Base-by-base conservation (phyloP, 2,888 invertebrate genomes). In the Agonopterix heracliana region DNA sequence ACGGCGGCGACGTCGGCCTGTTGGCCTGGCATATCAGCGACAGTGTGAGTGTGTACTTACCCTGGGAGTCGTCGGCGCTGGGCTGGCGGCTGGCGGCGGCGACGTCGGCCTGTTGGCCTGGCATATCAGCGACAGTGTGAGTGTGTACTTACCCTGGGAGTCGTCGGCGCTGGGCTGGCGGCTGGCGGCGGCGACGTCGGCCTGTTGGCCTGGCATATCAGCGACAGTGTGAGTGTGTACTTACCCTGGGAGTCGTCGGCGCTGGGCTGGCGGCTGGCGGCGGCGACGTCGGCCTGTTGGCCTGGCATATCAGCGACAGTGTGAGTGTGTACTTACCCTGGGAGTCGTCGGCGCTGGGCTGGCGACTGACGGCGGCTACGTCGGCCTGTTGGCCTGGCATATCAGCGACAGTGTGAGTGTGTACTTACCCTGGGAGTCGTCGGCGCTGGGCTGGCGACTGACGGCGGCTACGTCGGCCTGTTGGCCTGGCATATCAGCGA, bases 301-400 rank as follows among this genome's bases (percentile, higher is more conserved):
- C 98, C 90, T 99, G 99, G 78, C 98, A 97, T 80, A 99, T 96
- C 68, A 99, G 93, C 67, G 97, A 98, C 65, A 99, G 96, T n/a
- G n/a, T n/a, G n/a, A n/a, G n/a, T n/a, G n/a, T n/a, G n/a, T n/a
- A n/a, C n/a, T n/a, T n/a, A 91, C 91, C 91, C 90, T 90, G 90
- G 54, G 89, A 83, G 69, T 91, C 89, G 59, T 90, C 90, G 56
- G 88, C 83, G 81, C 87, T 89, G 66, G 72, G 57, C 69, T 81
- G 82, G 56, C 82, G 82, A 66, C 69, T 71, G 55, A 76, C 78
- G 55, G 76, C 78, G 44, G 77, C 80, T 40, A 93, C 92, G 65
- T 93, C 93, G 12, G 95, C 89, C 84, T 98, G 80, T 95, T 96
- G 64, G 98, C 98, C 90, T 99, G 99, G 78, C 98, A 97, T 80